These are phyloP conservation scores for Umimayanthus chanpuru DNA, from an alignment of 92 coral and sea anemone species.

Conservation along the genomic window DNA sequence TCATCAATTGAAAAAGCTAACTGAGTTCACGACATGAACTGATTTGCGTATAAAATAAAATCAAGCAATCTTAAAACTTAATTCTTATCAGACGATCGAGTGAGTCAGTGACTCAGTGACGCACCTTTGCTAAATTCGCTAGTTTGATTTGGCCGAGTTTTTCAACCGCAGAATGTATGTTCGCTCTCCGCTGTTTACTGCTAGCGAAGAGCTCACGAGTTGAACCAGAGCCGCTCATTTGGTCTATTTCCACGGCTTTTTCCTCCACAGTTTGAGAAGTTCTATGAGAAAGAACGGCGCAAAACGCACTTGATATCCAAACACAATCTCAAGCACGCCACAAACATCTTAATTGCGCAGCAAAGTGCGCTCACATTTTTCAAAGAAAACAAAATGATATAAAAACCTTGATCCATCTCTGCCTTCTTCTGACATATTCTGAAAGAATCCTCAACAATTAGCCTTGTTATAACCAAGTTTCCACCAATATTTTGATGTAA, in stretches of 20 bases:
- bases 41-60: no score
- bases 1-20: no score
- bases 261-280: background rate
- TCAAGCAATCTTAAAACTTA: background rate
- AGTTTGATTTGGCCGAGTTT: slow-evolving; percentile 23
- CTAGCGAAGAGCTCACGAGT: background rate
- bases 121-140: slow-evolving; percentile 8
- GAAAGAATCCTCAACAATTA: background rate
- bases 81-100: background rate
- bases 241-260: background rate
- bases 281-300: slow-evolving; percentile 7
- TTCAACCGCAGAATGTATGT: slow-evolving; percentile 23
- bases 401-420: background rate
- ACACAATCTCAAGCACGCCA: background rate
- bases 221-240: background rate
- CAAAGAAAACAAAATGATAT: background rate
- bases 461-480: slow-evolving; percentile 15
- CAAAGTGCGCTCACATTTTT: background rate
- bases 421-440: background rate
- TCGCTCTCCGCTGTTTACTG: slow-evolving; percentile 16
- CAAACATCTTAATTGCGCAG: background rate
- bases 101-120: background rate
- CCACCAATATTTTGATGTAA: background rate
- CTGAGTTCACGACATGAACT: no score
- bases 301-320: background rate